A percentile compares a stretch with the other conserved stretches of the same genome.
phyloP scores from a whole-genome alignment of 2,888 invertebrate species.

The Cosmia pyralina region DNA sequence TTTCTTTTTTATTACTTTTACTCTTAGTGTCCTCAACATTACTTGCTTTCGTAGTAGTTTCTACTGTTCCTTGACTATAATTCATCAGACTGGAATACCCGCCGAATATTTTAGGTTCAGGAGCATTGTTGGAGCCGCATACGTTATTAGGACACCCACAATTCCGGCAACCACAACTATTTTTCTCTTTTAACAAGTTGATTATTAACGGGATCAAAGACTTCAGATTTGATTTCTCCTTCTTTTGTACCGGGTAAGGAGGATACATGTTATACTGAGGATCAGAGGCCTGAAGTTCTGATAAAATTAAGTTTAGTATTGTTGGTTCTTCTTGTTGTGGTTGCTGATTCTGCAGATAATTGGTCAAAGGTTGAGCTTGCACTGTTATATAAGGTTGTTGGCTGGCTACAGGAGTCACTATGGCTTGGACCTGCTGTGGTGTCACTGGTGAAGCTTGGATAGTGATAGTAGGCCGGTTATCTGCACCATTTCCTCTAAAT shows the following conservation, averaged over 20 bases:
- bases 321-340: constrained; percentile 61
- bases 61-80: constrained; percentile 61
- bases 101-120: constrained; percentile 65
- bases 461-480: constrained; percentile 31
- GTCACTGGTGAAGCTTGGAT: constrained; percentile 23
- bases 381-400: constrained; percentile 65
- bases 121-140: constrained; percentile 43
- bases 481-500: constrained; percentile 20
- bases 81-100: constrained; percentile 74
- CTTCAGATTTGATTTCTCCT: constrained; percentile 75
- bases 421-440: constrained; percentile 51
- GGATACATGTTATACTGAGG: constrained; percentile 54
- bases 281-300: constrained; percentile 60
- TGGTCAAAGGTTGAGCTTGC: constrained; percentile 64
- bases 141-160: constrained; percentile 67
- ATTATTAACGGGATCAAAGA: constrained; percentile 81
- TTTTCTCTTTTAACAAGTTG: constrained; percentile 79
- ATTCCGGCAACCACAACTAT: constrained; percentile 70
- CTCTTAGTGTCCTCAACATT: constrained; percentile 28
- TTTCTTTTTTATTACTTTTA: constrained; percentile 41
- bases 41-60: constrained; percentile 4
- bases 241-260: constrained; percentile 56
- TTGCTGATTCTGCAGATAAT: constrained; percentile 54
- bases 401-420: constrained; percentile 47
- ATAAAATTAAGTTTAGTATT: constrained; percentile 65